A percentile compares a stretch with the other conserved stretches of the same genome.
phyloP scores from a whole-genome alignment of 2,888 invertebrate species.

The Celastrina argiolus region DNA sequence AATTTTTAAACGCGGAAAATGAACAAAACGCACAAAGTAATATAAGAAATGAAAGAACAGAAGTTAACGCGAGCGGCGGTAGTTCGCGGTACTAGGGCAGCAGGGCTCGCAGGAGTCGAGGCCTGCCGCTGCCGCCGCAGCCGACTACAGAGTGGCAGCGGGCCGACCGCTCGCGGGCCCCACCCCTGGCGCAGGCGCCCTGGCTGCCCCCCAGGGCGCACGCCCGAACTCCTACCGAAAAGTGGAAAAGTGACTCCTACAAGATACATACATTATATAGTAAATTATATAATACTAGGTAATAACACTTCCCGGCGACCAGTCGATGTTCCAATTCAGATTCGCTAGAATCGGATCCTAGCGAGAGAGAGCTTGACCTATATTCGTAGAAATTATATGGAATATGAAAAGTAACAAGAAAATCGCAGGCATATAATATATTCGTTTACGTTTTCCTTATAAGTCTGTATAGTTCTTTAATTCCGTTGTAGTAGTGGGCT shows the following conservation, averaged over 20 bases:
- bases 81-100: slow-evolving; percentile 48
- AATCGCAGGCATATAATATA: not conserved
- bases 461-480: slow-evolving; percentile 54
- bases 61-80: slow-evolving; percentile 63
- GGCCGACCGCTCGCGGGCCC: slow-evolving; percentile 64
- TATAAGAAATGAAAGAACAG: slow-evolving; percentile 51
- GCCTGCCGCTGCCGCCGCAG: slow-evolving; percentile 68
- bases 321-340: slow-evolving; percentile 21
- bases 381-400: not conserved
- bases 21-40: slow-evolving; percentile 51
- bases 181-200: slow-evolving; percentile 72
- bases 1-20: slow-evolving; percentile 54
- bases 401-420: not conserved
- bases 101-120: slow-evolving; percentile 46
- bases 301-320: slow-evolving; percentile 37
- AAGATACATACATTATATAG: slow-evolving; percentile 73
- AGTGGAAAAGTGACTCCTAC: slow-evolving; percentile 77
- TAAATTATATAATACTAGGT: slow-evolving; percentile 73
- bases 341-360: not conserved
- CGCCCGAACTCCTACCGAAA: slow-evolving; percentile 74
- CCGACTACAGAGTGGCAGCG: slow-evolving; percentile 70
- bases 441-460: slow-evolving; percentile 32
- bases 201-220: slow-evolving; percentile 54
- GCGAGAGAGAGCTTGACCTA: not conserved
- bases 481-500: slow-evolving; percentile 56